These are phyloP conservation scores for Galerucella pusilla DNA, from an alignment of 2,888 invertebrate species.

Conservation along the genomic window DNA sequence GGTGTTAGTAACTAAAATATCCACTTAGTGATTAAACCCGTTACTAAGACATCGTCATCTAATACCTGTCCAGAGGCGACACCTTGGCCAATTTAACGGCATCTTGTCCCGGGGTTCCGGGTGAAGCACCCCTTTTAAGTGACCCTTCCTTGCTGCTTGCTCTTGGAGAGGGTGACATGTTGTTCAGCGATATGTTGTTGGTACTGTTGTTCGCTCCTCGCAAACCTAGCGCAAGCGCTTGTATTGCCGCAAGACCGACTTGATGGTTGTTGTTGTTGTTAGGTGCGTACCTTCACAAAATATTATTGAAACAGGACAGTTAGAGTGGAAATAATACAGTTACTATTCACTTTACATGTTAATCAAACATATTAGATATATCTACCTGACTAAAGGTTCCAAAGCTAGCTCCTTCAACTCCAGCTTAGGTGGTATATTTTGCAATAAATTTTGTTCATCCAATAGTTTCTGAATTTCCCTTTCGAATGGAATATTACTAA, in stretches of 20 bases:
- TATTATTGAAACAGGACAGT: neutral
- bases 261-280: constrained; percentile 75
- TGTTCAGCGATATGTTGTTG: constrained; percentile 61
- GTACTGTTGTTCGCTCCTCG: constrained; percentile 62
- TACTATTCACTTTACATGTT: no score
- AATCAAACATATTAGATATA: constrained; percentile 3
- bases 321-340: neutral
- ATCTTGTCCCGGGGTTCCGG: constrained; percentile 59
- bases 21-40: neutral
- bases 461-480: constrained; percentile 82
- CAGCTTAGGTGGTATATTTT: constrained; percentile 71
- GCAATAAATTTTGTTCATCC: constrained; percentile 76
- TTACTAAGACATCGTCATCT: constrained; percentile 2
- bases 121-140: constrained; percentile 64
- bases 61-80: constrained; percentile 64
- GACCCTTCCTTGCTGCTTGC: constrained; percentile 68
- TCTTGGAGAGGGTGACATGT: constrained; percentile 63
- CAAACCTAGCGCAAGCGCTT: constrained; percentile 73
- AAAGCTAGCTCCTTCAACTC: constrained; percentile 72
- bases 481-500: constrained; percentile 77
- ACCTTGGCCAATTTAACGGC: constrained; percentile 64
- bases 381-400: constrained; percentile 61
- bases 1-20: constrained; percentile 4
- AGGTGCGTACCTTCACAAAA: constrained; percentile 56
- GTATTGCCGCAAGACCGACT: constrained; percentile 82